Base-by-base conservation (phyloP, 1,140 invertebrate species). In the Halesus radiatus region DNA sequence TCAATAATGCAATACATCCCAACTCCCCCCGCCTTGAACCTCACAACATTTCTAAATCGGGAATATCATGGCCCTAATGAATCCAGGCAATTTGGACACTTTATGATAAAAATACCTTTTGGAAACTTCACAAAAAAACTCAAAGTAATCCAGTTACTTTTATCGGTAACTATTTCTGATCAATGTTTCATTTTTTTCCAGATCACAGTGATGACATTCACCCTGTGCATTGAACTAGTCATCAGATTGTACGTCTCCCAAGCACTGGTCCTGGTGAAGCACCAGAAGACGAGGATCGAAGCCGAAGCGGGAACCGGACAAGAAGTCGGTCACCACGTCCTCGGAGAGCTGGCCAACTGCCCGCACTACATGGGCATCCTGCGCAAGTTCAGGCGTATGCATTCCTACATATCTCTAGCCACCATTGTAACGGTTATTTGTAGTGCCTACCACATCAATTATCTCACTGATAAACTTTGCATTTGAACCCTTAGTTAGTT, bases 361-460 rank as follows among this genome's bases (percentile, higher is more conserved):
- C 93, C 94, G 0, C 92, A 93, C 80, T 95, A 95, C 86, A 86
- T 94, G 77, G 91, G 91, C 78, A 90, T 95, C 5, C 90, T 95
- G 84, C 89, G 89, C 58, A 88, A 90, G 5, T 96, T 96, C 86
- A 90, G 94, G 22, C 89, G 90, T 4, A 88, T 92, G 23, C 95
- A 96, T 85, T 92, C 93, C 50, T 88, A 86, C 45, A 93, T 94
- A 76, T 94, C 94, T 3, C 92, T 94, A 81, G 93, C 93, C 18
- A 95, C 95, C 84, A 91, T 96, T 84, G 86, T 93, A 8, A 91
- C 93, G 0, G 92, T 96, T 86, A 91, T 89, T 4, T 95, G 94
- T 84, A 94, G 88, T 6, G 80, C 89, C 50, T 89, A 89, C 84
- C 82, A 83, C 70, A 26, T 81, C 23, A 64, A 52, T 68, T 83